These are phyloP conservation scores for Caenorhabditis sp. DNA, from an alignment of 2,888 invertebrate genomes.

Conservation along the genomic window DNA sequence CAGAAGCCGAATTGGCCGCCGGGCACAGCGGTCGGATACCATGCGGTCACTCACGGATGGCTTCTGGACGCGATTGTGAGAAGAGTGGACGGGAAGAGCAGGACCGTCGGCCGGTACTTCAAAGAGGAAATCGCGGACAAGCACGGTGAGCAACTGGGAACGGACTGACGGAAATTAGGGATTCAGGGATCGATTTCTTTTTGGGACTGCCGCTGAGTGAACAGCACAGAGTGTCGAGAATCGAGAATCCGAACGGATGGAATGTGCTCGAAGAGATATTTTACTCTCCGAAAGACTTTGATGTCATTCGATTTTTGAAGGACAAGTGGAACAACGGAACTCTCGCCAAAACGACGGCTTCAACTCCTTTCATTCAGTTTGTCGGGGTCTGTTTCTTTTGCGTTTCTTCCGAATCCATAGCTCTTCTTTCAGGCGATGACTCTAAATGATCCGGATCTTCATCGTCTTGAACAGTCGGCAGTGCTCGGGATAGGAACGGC, in stretches of 20 bases:
- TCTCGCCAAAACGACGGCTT: conserved; percentile 24
- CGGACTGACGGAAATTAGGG: not conserved
- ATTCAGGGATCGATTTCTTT: conserved; percentile 68
- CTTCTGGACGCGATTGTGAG: conserved; percentile 72
- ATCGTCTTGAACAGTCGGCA: conserved; percentile 70
- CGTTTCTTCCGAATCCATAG: no score
- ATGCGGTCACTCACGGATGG: conserved; percentile 80
- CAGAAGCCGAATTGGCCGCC: conserved; percentile 75
- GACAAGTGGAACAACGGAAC: conserved; percentile 47
- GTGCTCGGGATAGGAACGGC: conserved; percentile 71
- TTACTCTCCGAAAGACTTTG: conserved; percentile 49
- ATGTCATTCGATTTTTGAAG: conserved; percentile 40
- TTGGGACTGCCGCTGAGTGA: conserved; percentile 64
- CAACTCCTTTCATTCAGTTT: conserved; percentile 58
- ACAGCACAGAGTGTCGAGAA: conserved; percentile 66
- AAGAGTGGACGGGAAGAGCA: conserved; percentile 66
- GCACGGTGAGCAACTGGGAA: conserved; percentile 40
- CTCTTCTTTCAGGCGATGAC: conserved; percentile 58
- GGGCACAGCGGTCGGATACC: conserved; percentile 79
- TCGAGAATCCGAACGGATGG: conserved; percentile 57
- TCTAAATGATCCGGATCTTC: conserved; percentile 73
- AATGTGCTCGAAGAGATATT: conserved; percentile 55
- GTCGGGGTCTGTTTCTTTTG: conserved; percentile 18
- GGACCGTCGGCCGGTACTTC: conserved; percentile 78
- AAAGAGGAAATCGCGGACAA: conserved; percentile 69